Conservation (phyloP, 2,113 vertebrate species). For the Fulmarus glacialis region DNA sequence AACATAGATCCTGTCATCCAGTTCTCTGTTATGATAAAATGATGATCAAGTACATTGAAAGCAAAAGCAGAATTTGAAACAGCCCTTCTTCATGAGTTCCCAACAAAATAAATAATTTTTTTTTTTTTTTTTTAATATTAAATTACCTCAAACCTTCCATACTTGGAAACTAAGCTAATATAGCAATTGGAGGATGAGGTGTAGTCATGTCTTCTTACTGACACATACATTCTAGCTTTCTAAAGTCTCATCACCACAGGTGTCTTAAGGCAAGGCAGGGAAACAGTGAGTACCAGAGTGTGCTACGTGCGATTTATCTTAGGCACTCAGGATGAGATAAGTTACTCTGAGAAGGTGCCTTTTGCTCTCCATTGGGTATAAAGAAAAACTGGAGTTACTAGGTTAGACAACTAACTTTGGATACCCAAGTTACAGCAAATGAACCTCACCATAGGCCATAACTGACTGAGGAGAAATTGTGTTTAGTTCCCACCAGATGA, state of each 20-base stretch:
- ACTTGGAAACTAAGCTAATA: neutral
- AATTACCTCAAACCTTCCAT: neutral
- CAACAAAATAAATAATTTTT: neutral
- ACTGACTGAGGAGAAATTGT: neutral
- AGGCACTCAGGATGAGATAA: neutral
- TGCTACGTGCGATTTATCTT: neutral
- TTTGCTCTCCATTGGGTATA: neutral
- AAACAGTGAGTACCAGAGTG: neutral
- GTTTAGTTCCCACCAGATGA: neutral
- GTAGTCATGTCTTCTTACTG: neutral
- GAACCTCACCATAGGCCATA: neutral
- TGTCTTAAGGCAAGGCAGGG: neutral
- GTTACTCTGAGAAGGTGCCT: neutral
- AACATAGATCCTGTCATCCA: neutral
- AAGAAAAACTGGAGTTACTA: neutral
- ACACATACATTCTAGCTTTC: neutral
- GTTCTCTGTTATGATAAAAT: neutral
- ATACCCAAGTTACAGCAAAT: neutral
- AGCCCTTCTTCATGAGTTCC: accelerated
- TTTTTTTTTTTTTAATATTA: neutral
- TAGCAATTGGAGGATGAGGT: neutral
- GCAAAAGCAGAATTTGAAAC: neutral
- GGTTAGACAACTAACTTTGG: neutral
- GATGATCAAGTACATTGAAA: neutral
- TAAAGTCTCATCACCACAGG: neutral